Evolutionary conservation across 2,113 vertebrate species (phyloP).

Genomic region (Neolamprologus cancellatus): DNA sequence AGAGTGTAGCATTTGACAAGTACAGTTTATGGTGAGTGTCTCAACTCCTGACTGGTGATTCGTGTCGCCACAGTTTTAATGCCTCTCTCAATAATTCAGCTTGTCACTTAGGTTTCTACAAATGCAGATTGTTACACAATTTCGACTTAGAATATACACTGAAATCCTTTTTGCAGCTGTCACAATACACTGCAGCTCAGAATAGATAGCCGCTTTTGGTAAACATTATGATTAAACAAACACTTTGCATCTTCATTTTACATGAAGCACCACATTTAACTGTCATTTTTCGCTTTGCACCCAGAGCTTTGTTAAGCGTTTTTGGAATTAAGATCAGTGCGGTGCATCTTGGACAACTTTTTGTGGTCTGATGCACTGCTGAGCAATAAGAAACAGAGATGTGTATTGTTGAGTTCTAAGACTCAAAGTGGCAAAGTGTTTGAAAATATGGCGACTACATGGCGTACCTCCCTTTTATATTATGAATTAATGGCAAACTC

Average conservation of each 20-base stretch:
- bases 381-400: neutral
- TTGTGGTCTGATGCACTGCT: neutral
- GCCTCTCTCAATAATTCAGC: conserved; percentile 7
- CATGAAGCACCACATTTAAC: neutral
- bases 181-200: neutral
- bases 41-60: neutral
- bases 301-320: neutral
- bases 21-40: neutral
- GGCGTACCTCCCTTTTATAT: neutral
- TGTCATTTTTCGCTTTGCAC: neutral
- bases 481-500: neutral
- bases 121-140: neutral
- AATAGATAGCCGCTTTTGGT: neutral
- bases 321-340: neutral
- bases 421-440: neutral
- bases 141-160: neutral
- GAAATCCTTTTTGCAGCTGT: conserved; percentile 21
- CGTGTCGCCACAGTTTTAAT: neutral
- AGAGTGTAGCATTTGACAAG: neutral
- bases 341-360: neutral
- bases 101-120: neutral
- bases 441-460: neutral
- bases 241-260: neutral
- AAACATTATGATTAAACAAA: neutral
- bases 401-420: neutral